These are phyloP conservation scores for Stenoptilia bipunctidactyla DNA, from an alignment of 2,888 invertebrate genomes.

Conservation along the genomic window DNA sequence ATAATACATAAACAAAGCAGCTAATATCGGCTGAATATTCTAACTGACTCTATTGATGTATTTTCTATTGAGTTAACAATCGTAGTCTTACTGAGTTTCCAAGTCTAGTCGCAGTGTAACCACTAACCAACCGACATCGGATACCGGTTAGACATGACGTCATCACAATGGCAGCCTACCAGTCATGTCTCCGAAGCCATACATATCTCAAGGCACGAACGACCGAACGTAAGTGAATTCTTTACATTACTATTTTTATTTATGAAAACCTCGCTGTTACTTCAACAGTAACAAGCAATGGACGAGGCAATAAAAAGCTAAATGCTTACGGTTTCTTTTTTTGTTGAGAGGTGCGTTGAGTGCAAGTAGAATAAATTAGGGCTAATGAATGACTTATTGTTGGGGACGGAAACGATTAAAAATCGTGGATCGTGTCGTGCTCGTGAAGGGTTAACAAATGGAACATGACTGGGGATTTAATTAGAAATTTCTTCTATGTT, in stretches of 20 bases:
- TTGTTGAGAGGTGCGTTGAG: slow-evolving; percentile 44
- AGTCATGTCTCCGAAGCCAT: slow-evolving; percentile 49
- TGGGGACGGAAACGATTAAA: slow-evolving; percentile 61
- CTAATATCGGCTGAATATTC: no score
- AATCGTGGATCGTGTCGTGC: slow-evolving; percentile 38
- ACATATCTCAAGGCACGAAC: slow-evolving; percentile 27
- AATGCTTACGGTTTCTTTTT: slow-evolving; percentile 24
- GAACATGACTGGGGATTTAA: no score
- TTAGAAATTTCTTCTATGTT: no score
- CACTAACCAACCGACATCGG: slow-evolving; percentile 31
- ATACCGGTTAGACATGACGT: slow-evolving; percentile 52
- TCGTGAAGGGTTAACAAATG: slow-evolving; percentile 22
- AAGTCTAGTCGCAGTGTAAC: slow-evolving; percentile 1
- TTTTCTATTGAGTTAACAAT: no score
- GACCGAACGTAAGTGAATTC: slow-evolving; percentile 22
- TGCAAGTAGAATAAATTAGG: slow-evolving; percentile 64
- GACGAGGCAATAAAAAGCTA: slow-evolving; percentile 19
- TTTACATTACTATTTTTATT: slow-evolving; percentile 38
- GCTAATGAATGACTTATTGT: slow-evolving; percentile 68
- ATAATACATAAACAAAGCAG: no score
- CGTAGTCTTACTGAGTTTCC: no score
- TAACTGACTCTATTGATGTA: no score
- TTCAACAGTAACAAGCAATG: slow-evolving; percentile 23
- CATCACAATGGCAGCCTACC: slow-evolving; percentile 46
- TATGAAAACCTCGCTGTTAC: slow-evolving; percentile 19